These are phyloP conservation scores for Pygmarrhopalites habei DNA, from an alignment of 1,140 invertebrate genomes.

Conservation along the genomic window DNA sequence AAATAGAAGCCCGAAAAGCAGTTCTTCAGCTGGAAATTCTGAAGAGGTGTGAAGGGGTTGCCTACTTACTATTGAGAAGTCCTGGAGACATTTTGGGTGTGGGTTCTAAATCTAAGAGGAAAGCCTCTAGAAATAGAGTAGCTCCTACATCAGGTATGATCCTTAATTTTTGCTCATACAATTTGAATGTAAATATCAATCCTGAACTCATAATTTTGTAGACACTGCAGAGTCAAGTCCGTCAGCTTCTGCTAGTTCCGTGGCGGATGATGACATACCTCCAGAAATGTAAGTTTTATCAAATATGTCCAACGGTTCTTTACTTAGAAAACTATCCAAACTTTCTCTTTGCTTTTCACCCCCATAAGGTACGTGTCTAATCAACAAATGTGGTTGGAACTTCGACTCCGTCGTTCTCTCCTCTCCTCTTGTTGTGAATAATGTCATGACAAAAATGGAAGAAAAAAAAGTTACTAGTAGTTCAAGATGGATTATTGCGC, in stretches of 20 bases:
- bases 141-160: neutral
- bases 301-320: too few relatives aligned
- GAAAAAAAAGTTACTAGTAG: too few relatives aligned
- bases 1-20: conserved; percentile 29
- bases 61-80: conserved; percentile 36
- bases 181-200: neutral
- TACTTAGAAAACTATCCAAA: too few relatives aligned
- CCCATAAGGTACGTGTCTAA: too few relatives aligned
- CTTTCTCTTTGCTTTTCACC: too few relatives aligned
- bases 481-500: too few relatives aligned
- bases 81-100: conserved; percentile 39
- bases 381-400: conserved; percentile 73
- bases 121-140: conserved; percentile 1
- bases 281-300: conserved; percentile 89
- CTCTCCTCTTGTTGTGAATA: conserved; percentile 25
- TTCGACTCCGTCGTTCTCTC: conserved; percentile 47
- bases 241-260: conserved; percentile 25
- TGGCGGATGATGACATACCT: conserved; percentile 51
- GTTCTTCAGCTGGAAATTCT: conserved; percentile 39
- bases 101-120: conserved; percentile 26
- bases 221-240: conserved; percentile 14
- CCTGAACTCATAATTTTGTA: conserved; percentile 3
- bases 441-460: neutral
- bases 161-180: neutral
- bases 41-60: conserved; percentile 38